Percentiles rank a stretch among this genome's conserved stretches.
phyloP scores from a whole-genome alignment of 2,888 invertebrate species.

The Corbicula japonica region DNA sequence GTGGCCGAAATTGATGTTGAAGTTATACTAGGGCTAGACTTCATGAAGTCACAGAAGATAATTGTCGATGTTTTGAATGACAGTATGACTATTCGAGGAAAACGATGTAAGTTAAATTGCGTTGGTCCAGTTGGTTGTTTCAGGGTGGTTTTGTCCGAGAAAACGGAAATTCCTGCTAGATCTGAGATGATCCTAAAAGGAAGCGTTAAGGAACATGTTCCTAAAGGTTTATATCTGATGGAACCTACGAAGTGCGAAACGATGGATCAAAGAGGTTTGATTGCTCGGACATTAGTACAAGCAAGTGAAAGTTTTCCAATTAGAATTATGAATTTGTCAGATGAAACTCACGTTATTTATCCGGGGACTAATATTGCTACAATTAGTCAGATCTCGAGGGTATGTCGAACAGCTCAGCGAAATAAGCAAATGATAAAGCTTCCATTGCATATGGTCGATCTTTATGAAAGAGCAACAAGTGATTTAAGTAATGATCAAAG shows the following conservation, averaged over 20 bases:
- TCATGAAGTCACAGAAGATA: too few relatives aligned
- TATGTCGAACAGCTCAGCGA: background rate
- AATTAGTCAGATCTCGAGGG: slow-evolving; percentile 24
- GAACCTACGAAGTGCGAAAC: slow-evolving; percentile 30
- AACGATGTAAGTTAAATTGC: background rate
- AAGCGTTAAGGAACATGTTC: background rate
- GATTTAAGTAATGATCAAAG: background rate
- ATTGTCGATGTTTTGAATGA: background rate
- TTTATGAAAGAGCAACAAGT: slow-evolving; percentile 2
- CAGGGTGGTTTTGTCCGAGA: too few relatives aligned
- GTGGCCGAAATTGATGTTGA: too few relatives aligned
- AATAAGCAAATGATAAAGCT: background rate
- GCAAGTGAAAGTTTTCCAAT: slow-evolving; percentile 45
- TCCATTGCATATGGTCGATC: slow-evolving; percentile 21
- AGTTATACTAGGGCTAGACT: too few relatives aligned
- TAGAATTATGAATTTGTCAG: slow-evolving; percentile 50
- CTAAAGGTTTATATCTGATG: slow-evolving; percentile 11
- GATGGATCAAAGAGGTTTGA: slow-evolving; percentile 20
- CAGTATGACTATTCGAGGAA: background rate
- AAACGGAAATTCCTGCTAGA: slow-evolving; percentile 38
- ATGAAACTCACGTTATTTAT: slow-evolving; percentile 41
- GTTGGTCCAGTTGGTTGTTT: background rate
- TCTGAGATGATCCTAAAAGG: slow-evolving; percentile 30
- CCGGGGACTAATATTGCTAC: slow-evolving; percentile 43
- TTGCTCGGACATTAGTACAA: slow-evolving; percentile 50